Percentiles rank a stretch among this genome's conserved stretches.
These are phyloP conservation scores for Coecobrya sp. DNA, from an alignment of 2,888 invertebrate species.

Conservation along the genomic window DNA sequence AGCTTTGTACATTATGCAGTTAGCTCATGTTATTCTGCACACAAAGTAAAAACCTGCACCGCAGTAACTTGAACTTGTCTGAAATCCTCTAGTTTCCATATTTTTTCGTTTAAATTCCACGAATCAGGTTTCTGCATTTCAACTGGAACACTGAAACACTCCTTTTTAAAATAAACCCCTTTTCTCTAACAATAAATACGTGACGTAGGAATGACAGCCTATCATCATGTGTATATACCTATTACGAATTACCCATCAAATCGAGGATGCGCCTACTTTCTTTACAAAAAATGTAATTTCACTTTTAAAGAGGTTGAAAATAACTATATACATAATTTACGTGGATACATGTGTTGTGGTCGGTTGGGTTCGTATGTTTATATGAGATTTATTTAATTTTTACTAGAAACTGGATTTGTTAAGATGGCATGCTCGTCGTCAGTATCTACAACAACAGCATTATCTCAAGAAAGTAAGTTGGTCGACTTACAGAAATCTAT, in stretches of 20 bases:
- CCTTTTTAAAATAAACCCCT: not conserved
- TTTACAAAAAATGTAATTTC: not conserved
- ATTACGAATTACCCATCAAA: constrained; percentile 28
- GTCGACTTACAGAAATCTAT: not conserved
- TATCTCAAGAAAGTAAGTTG: not conserved
- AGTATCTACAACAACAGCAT: not conserved
- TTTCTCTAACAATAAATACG: not conserved
- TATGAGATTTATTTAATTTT: not conserved
- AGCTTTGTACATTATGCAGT: not conserved
- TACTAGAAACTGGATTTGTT: not conserved
- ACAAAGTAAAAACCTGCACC: not conserved
- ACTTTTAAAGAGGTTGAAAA: not conserved
- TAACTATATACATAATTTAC: not conserved
- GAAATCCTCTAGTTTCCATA: constrained; percentile 9
- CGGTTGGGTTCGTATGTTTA: not conserved
- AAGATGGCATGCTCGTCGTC: not conserved
- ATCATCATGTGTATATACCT: constrained; percentile 19
- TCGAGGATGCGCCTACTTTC: not conserved
- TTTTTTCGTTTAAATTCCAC: not conserved
- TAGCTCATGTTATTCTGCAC: not conserved
- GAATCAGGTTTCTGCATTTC: not conserved
- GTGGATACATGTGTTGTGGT: not conserved
- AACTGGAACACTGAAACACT: not conserved
- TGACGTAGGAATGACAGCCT: constrained; percentile 1
- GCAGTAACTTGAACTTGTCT: not conserved